Conservation (phyloP, 2,113 vertebrate species). For the Recurvirostra avosetta region DNA sequence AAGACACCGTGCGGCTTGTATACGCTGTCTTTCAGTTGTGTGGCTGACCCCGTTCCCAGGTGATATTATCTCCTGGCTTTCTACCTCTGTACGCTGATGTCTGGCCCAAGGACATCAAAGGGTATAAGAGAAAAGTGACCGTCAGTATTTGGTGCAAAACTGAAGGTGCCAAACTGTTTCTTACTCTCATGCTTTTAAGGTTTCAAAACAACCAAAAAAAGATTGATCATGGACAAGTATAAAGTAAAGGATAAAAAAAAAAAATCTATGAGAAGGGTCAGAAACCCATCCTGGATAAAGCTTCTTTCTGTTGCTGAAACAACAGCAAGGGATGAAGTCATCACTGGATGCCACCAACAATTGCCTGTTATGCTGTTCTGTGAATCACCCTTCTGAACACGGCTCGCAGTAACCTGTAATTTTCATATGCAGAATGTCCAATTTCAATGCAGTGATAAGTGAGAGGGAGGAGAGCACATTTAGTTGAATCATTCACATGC, state of each 20-base stretch:
- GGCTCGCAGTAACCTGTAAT: constrained; percentile 16
- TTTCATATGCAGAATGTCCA: constrained; percentile 11
- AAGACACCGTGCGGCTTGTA: neutral
- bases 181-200: neutral
- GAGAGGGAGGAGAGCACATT: constrained; percentile 2
- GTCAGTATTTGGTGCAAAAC: neutral
- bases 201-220: neutral
- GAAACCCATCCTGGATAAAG: neutral
- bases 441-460: neutral
- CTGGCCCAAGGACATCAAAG: neutral
- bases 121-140: neutral
- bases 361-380: neutral
- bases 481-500: neutral
- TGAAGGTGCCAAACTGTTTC: neutral
- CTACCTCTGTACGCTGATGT: neutral
- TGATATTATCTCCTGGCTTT: neutral
- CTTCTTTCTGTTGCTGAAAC: neutral
- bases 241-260: neutral
- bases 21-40: neutral
- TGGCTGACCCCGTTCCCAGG: neutral
- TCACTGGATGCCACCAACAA: constrained; percentile 9
- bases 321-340: constrained; percentile 47
- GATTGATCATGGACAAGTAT: neutral
- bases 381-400: constrained; percentile 38
- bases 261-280: neutral